Conservation (phyloP, 2,113 vertebrate species). For the Halichoeres trimaculatus region DNA sequence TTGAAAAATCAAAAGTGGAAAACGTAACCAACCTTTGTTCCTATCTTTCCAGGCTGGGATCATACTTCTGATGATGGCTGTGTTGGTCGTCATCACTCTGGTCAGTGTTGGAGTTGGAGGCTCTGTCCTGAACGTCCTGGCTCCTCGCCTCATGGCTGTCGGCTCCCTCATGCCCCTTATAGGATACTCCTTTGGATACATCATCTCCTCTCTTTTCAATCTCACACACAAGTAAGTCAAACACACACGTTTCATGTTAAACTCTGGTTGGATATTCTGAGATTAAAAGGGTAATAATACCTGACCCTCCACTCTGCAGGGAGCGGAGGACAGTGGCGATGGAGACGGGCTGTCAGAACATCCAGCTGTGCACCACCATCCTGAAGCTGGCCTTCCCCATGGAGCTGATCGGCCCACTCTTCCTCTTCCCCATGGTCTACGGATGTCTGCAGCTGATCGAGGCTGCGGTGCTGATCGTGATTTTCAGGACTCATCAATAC, state of each 20-base stretch:
- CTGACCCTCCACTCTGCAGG: conserved; percentile 55
- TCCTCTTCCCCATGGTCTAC: conserved; percentile 85
- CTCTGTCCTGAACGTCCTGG: conserved; percentile 62
- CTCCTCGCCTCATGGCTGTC: conserved; percentile 78
- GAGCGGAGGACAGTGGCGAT: conserved; percentile 82
- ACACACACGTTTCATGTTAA: not conserved
- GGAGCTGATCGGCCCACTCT: conserved; percentile 79
- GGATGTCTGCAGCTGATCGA: conserved; percentile 81
- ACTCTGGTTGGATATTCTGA: not conserved
- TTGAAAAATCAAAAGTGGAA: too few relatives aligned
- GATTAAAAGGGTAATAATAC: not conserved
- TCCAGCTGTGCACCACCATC: conserved; percentile 81
- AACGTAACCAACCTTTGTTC: not conserved
- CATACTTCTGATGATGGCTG: conserved; percentile 53
- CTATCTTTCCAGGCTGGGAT: conserved; percentile 76
- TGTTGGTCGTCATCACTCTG: conserved; percentile 47
- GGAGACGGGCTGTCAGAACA: conserved; percentile 89
- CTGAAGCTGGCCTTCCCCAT: conserved; percentile 82
- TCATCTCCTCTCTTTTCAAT: conserved; percentile 81
- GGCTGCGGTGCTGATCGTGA: conserved; percentile 73
- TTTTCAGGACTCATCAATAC: conserved; percentile 75
- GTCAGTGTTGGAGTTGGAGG: conserved; percentile 51
- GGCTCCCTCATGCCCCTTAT: conserved; percentile 84
- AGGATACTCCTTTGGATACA: conserved; percentile 85
- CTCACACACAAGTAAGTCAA: conserved; percentile 79